Conservation (phyloP, 1,140 invertebrate genomes). For the Lasioglossum baleicum region DNA sequence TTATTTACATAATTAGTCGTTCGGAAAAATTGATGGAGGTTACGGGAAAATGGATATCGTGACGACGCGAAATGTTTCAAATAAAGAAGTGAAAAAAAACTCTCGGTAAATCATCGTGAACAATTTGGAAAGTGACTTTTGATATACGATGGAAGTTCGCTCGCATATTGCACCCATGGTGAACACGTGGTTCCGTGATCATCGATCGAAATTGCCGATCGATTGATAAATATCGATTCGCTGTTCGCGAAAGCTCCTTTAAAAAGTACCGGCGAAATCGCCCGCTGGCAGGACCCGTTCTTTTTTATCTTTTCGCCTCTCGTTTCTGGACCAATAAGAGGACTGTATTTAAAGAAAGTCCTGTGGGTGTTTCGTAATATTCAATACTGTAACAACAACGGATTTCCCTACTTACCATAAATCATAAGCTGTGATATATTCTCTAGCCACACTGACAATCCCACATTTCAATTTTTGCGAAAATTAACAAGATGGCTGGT, state of each 20-base stretch:
- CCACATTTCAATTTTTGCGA: too few relatives aligned
- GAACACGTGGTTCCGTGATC: slow-evolving; percentile 19
- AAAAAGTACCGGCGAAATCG: slow-evolving; percentile 51
- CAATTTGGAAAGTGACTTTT: slow-evolving; percentile 32
- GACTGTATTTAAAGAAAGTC: slow-evolving; percentile 38
- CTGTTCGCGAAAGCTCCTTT: slow-evolving; percentile 47
- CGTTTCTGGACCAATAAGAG: slow-evolving; percentile 43
- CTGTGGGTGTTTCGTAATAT: slow-evolving; percentile 8
- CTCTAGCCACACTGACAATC: too few relatives aligned
- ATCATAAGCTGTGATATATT: too few relatives aligned
- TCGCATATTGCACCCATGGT: background rate
- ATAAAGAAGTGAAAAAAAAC: too few relatives aligned
- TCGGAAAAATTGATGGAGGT: too few relatives aligned
- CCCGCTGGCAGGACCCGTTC: slow-evolving; percentile 18
- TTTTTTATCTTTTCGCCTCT: slow-evolving; percentile 37
- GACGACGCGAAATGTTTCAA: too few relatives aligned
- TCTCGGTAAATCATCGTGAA: background rate
- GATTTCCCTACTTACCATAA: background rate
- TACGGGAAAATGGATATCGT: too few relatives aligned
- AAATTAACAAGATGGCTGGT: too few relatives aligned
- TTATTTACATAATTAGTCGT: too few relatives aligned
- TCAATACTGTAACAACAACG: background rate
- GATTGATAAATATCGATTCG: slow-evolving; percentile 43
- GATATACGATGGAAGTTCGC: background rate
- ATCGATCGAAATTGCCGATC: slow-evolving; percentile 38